Percentiles rank a stretch among this genome's conserved stretches.
phyloP scores from a whole-genome alignment of 2,797 vertebrate species.

The Thamnophis elegans region DNA sequence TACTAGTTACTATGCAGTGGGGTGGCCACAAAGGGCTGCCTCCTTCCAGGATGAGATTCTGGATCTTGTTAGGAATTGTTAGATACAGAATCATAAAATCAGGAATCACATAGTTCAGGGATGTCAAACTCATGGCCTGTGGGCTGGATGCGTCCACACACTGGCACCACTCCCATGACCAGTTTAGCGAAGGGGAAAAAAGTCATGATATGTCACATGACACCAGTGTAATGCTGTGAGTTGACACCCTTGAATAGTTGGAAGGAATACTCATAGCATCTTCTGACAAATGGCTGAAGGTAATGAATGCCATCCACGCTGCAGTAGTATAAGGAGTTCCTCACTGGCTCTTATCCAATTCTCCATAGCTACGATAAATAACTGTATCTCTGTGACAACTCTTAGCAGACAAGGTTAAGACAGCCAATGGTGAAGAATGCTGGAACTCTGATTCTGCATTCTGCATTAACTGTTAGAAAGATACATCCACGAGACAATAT shows the following conservation, averaged over 20 bases:
- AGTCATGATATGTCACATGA: too few relatives aligned
- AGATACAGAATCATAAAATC: not conserved
- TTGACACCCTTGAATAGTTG: too few relatives aligned
- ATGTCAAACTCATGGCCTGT: too few relatives aligned
- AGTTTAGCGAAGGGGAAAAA: too few relatives aligned
- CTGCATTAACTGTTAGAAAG: not conserved
- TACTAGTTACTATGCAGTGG: not conserved
- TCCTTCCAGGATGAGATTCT: not conserved
- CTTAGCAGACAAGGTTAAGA: not conserved
- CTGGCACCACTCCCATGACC: too few relatives aligned
- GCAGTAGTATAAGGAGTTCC: not conserved
- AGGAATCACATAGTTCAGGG: not conserved
- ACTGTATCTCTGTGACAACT: not conserved
- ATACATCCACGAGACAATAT: not conserved
- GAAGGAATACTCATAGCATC: not conserved
- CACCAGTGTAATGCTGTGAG: rapidly evolving
- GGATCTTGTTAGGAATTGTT: not conserved
- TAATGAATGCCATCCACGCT: not conserved
- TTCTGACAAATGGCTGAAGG: not conserved
- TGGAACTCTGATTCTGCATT: not conserved
- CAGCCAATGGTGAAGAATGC: not conserved
- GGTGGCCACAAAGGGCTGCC: not conserved
- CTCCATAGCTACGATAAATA: not conserved
- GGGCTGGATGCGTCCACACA: too few relatives aligned
- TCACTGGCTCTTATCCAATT: not conserved